Percentiles rank a stretch among this genome's conserved stretches.
Evolutionary conservation across 2,888 invertebrate species (phyloP).

Genomic region (Chrysolina americana): DNA sequence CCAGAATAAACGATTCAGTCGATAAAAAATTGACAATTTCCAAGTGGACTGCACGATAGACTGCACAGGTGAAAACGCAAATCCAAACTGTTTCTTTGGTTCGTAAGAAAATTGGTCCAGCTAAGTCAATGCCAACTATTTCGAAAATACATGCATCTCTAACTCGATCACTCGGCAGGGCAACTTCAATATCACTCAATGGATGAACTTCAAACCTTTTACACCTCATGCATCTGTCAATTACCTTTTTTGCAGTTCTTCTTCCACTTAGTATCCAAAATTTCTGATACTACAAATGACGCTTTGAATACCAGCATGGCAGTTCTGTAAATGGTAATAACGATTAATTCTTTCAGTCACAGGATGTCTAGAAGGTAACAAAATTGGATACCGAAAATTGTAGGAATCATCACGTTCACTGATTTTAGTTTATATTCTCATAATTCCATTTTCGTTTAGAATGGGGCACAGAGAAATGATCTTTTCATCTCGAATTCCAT

Average conservation of each 20-base stretch:
- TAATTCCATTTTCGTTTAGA: too few relatives aligned
- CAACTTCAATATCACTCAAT: not conserved
- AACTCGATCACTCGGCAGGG: not conserved
- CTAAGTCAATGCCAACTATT: not conserved
- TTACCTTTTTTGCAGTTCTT: too few relatives aligned
- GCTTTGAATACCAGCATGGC: too few relatives aligned
- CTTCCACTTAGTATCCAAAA: too few relatives aligned
- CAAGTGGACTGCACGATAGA: constrained; percentile 3
- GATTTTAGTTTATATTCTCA: too few relatives aligned
- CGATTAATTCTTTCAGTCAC: too few relatives aligned
- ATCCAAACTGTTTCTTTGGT: not conserved
- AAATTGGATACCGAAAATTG: too few relatives aligned
- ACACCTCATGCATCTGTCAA: not conserved
- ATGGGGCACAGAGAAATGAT: too few relatives aligned
- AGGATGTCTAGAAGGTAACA: too few relatives aligned
- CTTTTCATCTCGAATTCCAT: not conserved
- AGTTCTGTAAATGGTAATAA: too few relatives aligned
- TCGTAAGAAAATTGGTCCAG: constrained; percentile 2
- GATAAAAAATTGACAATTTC: constrained; percentile 1
- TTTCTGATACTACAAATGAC: too few relatives aligned
- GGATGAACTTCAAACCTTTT: not conserved
- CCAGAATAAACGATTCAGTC: not conserved
- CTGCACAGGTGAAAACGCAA: constrained; percentile 13
- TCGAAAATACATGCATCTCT: constrained; percentile 1
- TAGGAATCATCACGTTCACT: too few relatives aligned